Conservation (phyloP, 64 coral and sea anemone genomes). For the Exaiptasia diaphana region DNA sequence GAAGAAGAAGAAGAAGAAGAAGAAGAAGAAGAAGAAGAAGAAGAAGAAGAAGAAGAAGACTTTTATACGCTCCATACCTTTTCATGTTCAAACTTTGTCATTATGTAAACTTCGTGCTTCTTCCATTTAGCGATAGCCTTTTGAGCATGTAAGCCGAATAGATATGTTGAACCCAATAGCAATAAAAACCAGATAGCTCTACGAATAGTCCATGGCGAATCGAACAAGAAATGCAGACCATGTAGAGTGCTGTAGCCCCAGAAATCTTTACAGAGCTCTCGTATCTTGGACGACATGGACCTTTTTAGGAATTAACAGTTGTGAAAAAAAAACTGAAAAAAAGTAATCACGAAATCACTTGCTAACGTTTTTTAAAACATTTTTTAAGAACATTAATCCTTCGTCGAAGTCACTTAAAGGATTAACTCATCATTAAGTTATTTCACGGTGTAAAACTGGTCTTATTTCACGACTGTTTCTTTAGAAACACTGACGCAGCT, state of each 20-base stretch:
- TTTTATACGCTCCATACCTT: not conserved
- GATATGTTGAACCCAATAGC: not conserved
- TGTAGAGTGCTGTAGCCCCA: not conserved
- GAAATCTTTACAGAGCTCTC: not conserved
- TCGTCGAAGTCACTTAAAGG: no score
- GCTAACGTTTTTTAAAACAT: no score
- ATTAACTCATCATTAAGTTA: no score
- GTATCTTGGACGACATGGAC: not conserved
- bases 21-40: not conserved
- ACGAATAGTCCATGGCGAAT: not conserved
- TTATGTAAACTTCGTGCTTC: not conserved
- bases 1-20: not conserved
- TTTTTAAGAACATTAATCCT: no score
- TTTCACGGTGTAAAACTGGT: no score
- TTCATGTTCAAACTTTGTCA: not conserved
- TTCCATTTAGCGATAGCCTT: not conserved
- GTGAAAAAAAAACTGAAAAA: no score
- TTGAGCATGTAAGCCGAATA: not conserved
- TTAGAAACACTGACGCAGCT: no score
- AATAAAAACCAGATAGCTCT: not conserved
- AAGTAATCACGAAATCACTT: no score
- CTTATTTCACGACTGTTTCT: no score
- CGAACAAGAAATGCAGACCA: not conserved
- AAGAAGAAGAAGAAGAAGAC: not conserved
- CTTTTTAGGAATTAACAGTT: no score